Percentiles rank a stretch among this genome's conserved stretches.
phyloP scores from a whole-genome alignment of 1,140 invertebrate genomes.

The Brachionus angularis region DNA sequence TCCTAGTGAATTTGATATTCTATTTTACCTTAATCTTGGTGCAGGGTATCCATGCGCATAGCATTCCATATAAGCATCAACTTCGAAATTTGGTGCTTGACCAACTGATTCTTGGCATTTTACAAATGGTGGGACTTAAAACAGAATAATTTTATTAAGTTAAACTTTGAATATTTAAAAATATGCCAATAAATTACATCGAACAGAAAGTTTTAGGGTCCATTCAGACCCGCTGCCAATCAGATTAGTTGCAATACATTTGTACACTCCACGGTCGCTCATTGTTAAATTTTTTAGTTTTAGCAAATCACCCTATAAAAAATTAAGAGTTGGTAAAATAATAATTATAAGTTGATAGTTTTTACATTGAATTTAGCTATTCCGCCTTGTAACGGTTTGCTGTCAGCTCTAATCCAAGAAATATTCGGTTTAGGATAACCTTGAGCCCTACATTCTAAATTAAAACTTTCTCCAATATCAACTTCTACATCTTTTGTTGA shows the following conservation, averaged over 20 bases:
- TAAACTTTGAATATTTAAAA: not conserved
- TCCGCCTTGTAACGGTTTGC: slow-evolving; percentile 47
- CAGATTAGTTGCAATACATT: slow-evolving; percentile 42
- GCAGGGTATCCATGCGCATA: slow-evolving; percentile 44
- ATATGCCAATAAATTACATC: slow-evolving; percentile 40
- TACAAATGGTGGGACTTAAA: slow-evolving; percentile 32
- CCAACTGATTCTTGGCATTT: slow-evolving; percentile 39
- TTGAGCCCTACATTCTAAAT: slow-evolving; percentile 38
- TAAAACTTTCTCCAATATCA: slow-evolving; percentile 12
- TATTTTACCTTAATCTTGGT: slow-evolving; percentile 5
- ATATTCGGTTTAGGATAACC: slow-evolving; percentile 78
- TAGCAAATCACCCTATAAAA: slow-evolving; percentile 5
- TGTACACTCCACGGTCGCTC: slow-evolving; percentile 13
- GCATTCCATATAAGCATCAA: slow-evolving; percentile 44
- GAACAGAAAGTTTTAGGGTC: slow-evolving; percentile 41
- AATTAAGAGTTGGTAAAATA: not conserved
- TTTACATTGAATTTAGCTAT: slow-evolving; percentile 21
- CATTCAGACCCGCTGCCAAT: slow-evolving; percentile 40
- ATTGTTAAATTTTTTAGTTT: slow-evolving; percentile 22
- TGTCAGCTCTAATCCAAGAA: slow-evolving; percentile 65
- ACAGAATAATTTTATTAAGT: not conserved
- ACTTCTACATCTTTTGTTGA: slow-evolving; percentile 44
- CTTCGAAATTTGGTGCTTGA: slow-evolving; percentile 42
- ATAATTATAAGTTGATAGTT: not conserved
- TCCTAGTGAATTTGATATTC: not conserved